These are phyloP conservation scores for Chrysochloris asiatica DNA, from an alignment of 2,113 vertebrate genomes.

Conservation along the genomic window DNA sequence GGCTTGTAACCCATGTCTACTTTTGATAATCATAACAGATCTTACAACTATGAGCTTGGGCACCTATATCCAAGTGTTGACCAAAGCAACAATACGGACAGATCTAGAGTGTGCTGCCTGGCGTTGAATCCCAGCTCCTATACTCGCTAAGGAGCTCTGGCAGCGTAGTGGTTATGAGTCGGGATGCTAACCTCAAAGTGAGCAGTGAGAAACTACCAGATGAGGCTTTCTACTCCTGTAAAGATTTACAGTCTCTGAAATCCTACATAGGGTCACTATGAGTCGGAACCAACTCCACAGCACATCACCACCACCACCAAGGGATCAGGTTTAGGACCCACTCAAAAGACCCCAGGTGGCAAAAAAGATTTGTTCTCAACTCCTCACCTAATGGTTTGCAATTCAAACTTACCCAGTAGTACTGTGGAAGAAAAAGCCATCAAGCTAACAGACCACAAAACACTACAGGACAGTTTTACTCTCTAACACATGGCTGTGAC, in stretches of 20 bases:
- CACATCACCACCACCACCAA: too few species aligned
- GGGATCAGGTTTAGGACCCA: neutral
- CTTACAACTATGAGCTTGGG: fast-evolving
- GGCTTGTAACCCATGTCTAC: neutral
- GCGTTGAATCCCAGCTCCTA: too few species aligned
- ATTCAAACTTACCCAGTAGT: neutral
- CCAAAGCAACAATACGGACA: neutral
- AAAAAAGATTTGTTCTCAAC: neutral
- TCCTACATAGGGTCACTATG: too few species aligned
- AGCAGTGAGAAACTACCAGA: too few species aligned
- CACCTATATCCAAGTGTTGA: neutral
- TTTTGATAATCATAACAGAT: neutral
- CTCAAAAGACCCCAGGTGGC: neutral
- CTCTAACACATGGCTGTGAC: neutral
- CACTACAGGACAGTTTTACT: neutral
- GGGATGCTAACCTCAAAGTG: too few species aligned
- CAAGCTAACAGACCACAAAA: neutral
- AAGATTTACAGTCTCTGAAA: too few species aligned
- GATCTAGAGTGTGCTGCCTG: fast-evolving
- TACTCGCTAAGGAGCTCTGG: too few species aligned
- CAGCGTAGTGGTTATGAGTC: too few species aligned
- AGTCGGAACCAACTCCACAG: too few species aligned
- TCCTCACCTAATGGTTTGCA: neutral
- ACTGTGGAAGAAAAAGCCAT: neutral
- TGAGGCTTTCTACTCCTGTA: too few species aligned